Evolutionary conservation across 2,888 invertebrate genomes (phyloP).

Genomic region (Pollenia amentaria): DNA sequence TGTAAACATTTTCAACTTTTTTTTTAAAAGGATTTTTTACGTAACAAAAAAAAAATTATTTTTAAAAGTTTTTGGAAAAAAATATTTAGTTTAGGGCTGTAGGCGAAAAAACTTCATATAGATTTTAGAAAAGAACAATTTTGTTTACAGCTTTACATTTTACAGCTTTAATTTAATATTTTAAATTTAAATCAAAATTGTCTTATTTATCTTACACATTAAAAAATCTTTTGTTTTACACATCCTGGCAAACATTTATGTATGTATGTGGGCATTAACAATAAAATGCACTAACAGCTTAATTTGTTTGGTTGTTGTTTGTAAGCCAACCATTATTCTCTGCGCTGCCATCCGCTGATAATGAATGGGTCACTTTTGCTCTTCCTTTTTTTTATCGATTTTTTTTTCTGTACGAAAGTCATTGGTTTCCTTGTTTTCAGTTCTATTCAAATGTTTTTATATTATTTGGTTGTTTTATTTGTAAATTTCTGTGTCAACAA

Average conservation of each 20-base stretch:
- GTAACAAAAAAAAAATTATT: neutral
- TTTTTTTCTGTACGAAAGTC: neutral
- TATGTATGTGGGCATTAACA: neutral
- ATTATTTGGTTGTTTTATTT: slow-evolving; percentile 10
- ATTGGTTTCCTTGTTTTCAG: neutral
- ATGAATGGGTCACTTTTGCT: neutral
- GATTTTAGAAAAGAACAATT: no score
- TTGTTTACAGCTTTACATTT: no score
- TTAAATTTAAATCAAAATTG: no score
- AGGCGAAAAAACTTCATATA: no score
- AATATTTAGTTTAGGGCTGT: neutral
- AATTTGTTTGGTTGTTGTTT: slow-evolving; percentile 34
- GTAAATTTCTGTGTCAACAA: slow-evolving; percentile 47
- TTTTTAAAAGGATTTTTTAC: neutral
- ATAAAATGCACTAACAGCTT: slow-evolving; percentile 4
- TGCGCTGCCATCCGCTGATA: slow-evolving; percentile 6
- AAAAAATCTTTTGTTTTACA: neutral
- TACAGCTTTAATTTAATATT: no score
- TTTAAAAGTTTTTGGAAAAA: neutral
- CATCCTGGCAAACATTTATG: neutral
- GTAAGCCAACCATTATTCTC: slow-evolving; percentile 8
- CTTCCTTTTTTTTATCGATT: neutral
- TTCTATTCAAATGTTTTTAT: neutral
- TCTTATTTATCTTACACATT: slow-evolving; percentile 16
- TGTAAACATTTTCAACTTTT: slow-evolving; percentile 1